Evolutionary conservation across 2,797 vertebrate species (phyloP).

Genomic region (Malurus splendens): DNA sequence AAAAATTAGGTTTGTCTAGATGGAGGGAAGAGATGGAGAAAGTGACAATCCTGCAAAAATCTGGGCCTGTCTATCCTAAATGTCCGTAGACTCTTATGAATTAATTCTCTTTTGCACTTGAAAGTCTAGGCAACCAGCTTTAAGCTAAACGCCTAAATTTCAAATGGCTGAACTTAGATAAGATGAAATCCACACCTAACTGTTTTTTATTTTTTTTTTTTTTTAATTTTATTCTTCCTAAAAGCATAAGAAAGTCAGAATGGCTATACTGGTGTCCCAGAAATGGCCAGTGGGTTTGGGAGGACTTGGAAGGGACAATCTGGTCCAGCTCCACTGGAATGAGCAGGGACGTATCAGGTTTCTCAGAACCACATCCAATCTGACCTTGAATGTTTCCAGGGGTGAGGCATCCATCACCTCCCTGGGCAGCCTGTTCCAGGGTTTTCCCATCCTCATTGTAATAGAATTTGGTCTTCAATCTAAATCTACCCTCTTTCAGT

Average conservation of each 20-base stretch:
- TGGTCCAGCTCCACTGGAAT: neutral
- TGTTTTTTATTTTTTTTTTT: neutral
- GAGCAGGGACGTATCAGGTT: neutral
- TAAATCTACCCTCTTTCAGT: neutral
- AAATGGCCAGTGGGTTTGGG: accelerated
- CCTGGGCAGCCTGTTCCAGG: neutral
- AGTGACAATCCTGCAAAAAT: neutral
- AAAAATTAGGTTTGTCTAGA: neutral
- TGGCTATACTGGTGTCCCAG: neutral
- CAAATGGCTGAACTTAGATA: neutral
- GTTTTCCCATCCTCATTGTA: neutral
- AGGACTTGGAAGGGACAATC: neutral
- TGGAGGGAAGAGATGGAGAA: neutral
- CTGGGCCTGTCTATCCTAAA: neutral
- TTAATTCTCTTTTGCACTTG: neutral
- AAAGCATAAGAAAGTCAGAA: neutral
- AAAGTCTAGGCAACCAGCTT: neutral
- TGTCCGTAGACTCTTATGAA: neutral
- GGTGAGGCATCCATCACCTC: neutral
- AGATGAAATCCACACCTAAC: neutral
- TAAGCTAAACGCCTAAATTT: neutral
- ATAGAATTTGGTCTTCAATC: neutral
- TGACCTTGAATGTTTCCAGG: neutral
- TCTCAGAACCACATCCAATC: neutral
- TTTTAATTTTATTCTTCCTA: neutral